A percentile compares a stretch with the other conserved stretches of the same genome.
These are phyloP conservation scores for Mactra quadrangularis DNA, from an alignment of 1,140 invertebrate genomes.

Conservation along the genomic window DNA sequence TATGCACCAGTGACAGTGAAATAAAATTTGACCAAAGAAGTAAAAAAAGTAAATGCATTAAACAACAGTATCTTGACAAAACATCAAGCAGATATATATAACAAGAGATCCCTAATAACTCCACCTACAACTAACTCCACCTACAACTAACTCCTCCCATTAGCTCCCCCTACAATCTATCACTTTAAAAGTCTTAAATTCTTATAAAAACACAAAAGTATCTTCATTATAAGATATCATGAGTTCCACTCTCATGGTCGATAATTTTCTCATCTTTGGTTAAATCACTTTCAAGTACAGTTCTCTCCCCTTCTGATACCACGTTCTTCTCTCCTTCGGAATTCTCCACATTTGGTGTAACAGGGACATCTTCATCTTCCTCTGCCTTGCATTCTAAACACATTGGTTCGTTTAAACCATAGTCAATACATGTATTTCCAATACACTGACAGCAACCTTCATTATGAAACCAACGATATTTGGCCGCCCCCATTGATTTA, in stretches of 20 bases:
- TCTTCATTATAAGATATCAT: too few relatives aligned
- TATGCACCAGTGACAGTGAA: too few relatives aligned
- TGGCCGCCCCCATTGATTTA: conserved; percentile 89
- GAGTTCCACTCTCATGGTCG: background rate
- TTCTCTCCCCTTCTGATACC: background rate
- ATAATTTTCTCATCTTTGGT: conserved; percentile 7
- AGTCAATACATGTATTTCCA: conserved; percentile 94
- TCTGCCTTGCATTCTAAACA: conserved; percentile 65
- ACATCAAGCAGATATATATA: too few relatives aligned
- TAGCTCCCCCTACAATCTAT: too few relatives aligned
- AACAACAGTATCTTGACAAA: too few relatives aligned
- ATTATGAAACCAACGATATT: conserved; percentile 96
- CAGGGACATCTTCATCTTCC: conserved; percentile 25
- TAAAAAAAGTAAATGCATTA: too few relatives aligned
- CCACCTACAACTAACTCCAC: too few relatives aligned
- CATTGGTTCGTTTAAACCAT: conserved; percentile 87
- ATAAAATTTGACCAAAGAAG: too few relatives aligned
- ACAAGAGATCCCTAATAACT: too few relatives aligned
- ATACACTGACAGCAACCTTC: conserved; percentile 96
- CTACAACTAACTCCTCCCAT: too few relatives aligned
- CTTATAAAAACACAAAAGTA: too few relatives aligned
- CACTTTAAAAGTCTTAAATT: too few relatives aligned
- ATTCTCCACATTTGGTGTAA: background rate
- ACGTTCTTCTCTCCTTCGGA: background rate
- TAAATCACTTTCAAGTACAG: background rate